Evolutionary conservation across 2,888 invertebrate species (phyloP), one percentile per base, ranked within the genome.

Genomic region (Atethmia centrago): DNA sequence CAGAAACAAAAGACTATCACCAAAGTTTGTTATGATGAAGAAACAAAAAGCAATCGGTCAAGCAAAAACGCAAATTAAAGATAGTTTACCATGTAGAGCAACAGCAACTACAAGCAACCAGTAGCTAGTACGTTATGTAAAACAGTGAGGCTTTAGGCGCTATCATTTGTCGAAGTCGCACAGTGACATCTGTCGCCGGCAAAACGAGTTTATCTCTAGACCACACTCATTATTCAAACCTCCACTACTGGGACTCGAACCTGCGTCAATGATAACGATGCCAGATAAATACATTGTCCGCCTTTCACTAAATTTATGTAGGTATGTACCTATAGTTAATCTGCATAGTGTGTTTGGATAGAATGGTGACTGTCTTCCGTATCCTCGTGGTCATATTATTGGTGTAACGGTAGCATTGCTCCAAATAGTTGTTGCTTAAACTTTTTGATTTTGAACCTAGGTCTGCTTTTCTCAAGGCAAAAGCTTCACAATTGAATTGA

Each of bases 111-210:
- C 58, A 49, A 64, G 14, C 66, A 31, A 25, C 58, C 81, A 74
- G 86, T 87, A 87, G 88, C 87, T 31, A 77, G 47, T 72, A 85
- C 74, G 78, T 85, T 85, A 86, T 82, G 85, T 82, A 86, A 85
- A 88, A 82, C 78, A 82, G 84, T 85, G 85, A 88, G 80, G 87
- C 88, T 89, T 89, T 84, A 85, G 85, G 88, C 88, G 81, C 89
- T 93, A 93, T 93, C 94, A 94, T 94, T 94, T 94, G 94, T 94
- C 92, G 87, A 74, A 89, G 90, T 90, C 85, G 65, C 85, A 76
- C 86, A 83, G 89, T 93, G 94, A 94, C 94, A 92, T 94, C 93
- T 93, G 94, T 94, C 93, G 90, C 82, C 90, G 82, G 65, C 49
- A 80, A 85, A 93, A 94, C 94, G 89, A 92, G 93, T 94, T 93